phyloP scores from a whole-genome alignment of 2,113 vertebrate species.

The Rhipidura dahli region DNA sequence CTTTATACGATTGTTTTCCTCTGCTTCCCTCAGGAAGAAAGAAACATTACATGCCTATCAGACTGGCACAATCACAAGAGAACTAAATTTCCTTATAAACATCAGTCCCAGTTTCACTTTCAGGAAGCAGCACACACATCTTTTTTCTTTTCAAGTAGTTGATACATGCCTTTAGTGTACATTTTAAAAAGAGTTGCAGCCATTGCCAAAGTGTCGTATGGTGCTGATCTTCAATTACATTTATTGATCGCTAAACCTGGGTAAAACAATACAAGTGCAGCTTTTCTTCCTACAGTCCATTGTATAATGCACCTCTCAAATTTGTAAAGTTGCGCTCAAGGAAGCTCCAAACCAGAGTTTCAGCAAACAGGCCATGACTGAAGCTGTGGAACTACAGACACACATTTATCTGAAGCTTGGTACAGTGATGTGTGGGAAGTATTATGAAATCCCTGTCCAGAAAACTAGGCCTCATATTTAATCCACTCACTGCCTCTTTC shows the following conservation, averaged over 20 bases:
- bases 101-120: neutral
- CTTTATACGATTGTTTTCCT: neutral
- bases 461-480: constrained; percentile 9
- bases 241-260: neutral
- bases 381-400: neutral
- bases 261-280: neutral
- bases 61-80: neutral
- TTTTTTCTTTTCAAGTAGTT: neutral
- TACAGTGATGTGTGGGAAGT: neutral
- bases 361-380: neutral
- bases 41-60: neutral
- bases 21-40: neutral
- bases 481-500: neutral
- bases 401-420: neutral
- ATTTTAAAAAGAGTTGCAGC: neutral
- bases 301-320: neutral
- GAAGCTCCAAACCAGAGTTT: neutral
- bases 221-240: neutral
- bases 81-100: neutral
- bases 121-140: neutral
- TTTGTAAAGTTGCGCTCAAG: neutral
- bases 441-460: constrained; percentile 17
- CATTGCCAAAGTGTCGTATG: neutral
- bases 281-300: neutral
- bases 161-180: neutral